Evolutionary conservation across 2,888 invertebrate genomes (phyloP), one percentile per base, ranked within the genome.

Genomic region (Pemphredon lugubris): DNA sequence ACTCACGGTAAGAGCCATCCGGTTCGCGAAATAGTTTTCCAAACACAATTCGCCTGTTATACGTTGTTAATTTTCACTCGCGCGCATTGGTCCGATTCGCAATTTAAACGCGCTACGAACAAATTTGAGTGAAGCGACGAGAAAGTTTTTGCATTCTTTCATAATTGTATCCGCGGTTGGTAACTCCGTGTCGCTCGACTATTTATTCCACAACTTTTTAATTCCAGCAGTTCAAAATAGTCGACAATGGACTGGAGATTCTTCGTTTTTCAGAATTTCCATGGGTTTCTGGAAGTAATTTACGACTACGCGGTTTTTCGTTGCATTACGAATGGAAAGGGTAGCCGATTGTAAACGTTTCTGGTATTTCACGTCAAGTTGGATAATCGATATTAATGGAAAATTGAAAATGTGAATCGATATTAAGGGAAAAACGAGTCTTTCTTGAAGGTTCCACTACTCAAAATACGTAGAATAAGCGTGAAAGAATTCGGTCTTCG

Each of bases 41-140:
- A 63, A 69, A 77, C 67, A 65, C 63, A 70, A 75, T 67, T 67
- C 60, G 26, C 48, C 55, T 65, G 58, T 59, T 72, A 61, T 44
- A 18, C 42, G 42, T 32, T 32, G 47, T 73, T 68, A 75, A 79
- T 57, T 59, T 51, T 48, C 16, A 5, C 39, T n/a, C 16, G 18
- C 14, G 57, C 9, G 50, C 37, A 61, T 42, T 61, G 51, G 47
- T n/a, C n/a, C 26, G 37, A 58, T 34, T 40, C 37, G 40, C 45
- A 61, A 57, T 60, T 55, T 77, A 42, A 40, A 14, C n/a, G n/a
- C n/a, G n/a, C n/a, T n/a, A n/a, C n/a, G n/a, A 37, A 13, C 11
- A 23, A 7, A 32, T 51, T 18, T n/a, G 18, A 26, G 14, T 50
- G 30, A 59, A 54, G 40, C 44, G 60, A 14, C 20, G 13, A 26